Evolutionary conservation across 1,140 invertebrate species (phyloP), one percentile per base, ranked within the genome.

Genomic region (Thrips palmi): DNA sequence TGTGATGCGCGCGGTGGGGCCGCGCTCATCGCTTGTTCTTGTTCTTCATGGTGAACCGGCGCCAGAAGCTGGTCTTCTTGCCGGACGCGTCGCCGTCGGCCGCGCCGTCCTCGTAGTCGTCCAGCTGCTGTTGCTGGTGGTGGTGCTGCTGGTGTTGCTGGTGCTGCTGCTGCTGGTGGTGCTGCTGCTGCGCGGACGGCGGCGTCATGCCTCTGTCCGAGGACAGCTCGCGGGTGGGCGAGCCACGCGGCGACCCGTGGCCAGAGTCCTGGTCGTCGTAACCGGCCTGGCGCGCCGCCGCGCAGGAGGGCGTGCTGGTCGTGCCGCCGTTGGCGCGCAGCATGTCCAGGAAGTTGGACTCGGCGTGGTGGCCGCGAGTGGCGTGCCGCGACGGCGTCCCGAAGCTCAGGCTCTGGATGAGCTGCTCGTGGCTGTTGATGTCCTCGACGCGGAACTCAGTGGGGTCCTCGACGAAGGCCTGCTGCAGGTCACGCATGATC

Each of bases 401-500:
- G 48, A 74, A 73, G 47, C 71, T 73, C 31, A 74, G 56, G 43
- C 70, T 71, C 51, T 73, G 68, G 18, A 71, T 74, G 32, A 74
- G 54, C 47, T 74, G 69, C 49, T 76, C 71, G 7, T 65, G 69
- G 33, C 67, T n/a, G n/a, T n/a, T 66, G 42, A 70, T 70, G 42
- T 71, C 70, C 45, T 74, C 71, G 34, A 70, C 68, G 44, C 67
- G 66, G 53, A 76, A 74, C 52, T 74, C 72, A 46, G 74, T 73
- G 25, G 74, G 74, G 49, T 77, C 72, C 48, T 76, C 75, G 42
- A 78, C 71, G 51, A 78, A 77, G 4, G 75, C 74, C 49, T 77
- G 71, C 49, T 76, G 71, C 30, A 84, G 59, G 50, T 83, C 78
- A 4, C 80, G 62, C 75, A 82, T 84, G 47, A 84, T 82, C 57